Conservation (phyloP, 2,888 invertebrate genomes). For the Flabesymbios commensalis region DNA sequence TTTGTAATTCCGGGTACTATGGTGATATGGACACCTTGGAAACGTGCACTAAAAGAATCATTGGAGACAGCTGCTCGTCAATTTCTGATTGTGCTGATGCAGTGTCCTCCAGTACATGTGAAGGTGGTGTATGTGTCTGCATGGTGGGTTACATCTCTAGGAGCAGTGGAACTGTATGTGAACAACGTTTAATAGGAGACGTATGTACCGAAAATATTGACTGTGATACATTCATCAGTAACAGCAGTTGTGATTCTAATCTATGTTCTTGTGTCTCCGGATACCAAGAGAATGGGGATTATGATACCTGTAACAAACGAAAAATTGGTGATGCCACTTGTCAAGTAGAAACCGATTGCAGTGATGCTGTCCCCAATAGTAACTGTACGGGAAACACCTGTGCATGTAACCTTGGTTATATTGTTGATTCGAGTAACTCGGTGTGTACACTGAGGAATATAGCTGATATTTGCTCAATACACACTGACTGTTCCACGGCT, state of each 20-base stretch:
- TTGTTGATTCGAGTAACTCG: constrained; percentile 7
- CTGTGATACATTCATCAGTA: constrained; percentile 11
- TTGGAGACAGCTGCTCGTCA: too few species aligned
- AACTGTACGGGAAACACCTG: constrained; percentile 5
- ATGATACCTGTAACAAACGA: not conserved
- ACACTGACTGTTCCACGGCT: constrained; percentile 12
- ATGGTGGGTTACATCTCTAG: constrained; percentile 1
- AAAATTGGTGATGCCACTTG: constrained; percentile 7
- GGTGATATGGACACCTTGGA: too few species aligned
- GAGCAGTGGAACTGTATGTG: constrained; percentile 6
- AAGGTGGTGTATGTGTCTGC: constrained; percentile 6
- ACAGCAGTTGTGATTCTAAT: constrained; percentile 8
- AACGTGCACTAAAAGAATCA: too few species aligned
- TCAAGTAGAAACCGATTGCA: constrained; percentile 1
- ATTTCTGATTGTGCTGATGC: constrained; percentile 32
- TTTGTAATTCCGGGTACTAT: constrained; percentile 14
- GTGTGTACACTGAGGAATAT: constrained; percentile 23
- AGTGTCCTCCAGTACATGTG: constrained; percentile 1
- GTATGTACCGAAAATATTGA: constrained; percentile 23
- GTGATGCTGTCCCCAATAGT: constrained; percentile 6
- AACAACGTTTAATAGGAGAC: constrained; percentile 1
- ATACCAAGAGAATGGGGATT: not conserved
- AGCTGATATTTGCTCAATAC: not conserved
- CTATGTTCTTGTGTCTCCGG: constrained; percentile 10
- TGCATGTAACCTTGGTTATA: constrained; percentile 10